phyloP scores from a whole-genome alignment of 2,888 invertebrate species.

The Galerucella calmariensis region DNA sequence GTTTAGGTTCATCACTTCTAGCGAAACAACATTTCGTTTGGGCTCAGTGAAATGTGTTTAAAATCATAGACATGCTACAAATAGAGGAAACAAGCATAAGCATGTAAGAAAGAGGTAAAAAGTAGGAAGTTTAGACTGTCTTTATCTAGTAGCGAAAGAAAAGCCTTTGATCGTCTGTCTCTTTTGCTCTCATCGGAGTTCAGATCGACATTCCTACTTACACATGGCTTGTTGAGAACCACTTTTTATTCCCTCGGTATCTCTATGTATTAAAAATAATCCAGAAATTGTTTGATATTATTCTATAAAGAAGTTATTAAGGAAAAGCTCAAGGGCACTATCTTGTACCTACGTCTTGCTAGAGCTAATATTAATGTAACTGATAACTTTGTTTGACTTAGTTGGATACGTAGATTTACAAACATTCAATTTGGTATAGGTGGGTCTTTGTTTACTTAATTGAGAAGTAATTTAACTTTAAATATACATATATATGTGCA shows the following conservation, averaged over 20 bases:
- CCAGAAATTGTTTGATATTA: slow-evolving; percentile 18
- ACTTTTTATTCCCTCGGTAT: no score
- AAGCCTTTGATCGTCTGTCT: no score
- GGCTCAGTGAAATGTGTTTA: no score
- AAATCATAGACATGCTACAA: no score
- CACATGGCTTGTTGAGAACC: no score
- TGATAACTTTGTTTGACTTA: slow-evolving; percentile 23
- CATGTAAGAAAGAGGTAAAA: no score
- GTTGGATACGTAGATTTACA: neutral
- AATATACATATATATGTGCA: neutral
- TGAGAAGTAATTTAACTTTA: slow-evolving; percentile 11
- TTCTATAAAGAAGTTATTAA: slow-evolving; percentile 39
- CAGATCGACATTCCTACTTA: no score
- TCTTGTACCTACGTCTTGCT: slow-evolving; percentile 22
- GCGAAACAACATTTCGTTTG: neutral
- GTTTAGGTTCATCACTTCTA: neutral
- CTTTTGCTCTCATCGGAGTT: no score
- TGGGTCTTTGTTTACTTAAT: slow-evolving; percentile 12
- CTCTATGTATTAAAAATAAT: neutral
- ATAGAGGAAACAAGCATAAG: no score
- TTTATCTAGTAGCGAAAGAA: no score
- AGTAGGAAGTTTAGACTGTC: no score
- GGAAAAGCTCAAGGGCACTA: slow-evolving; percentile 29
- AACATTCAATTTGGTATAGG: slow-evolving; percentile 1
- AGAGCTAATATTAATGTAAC: slow-evolving; percentile 34